Evolutionary conservation across 2,797 vertebrate species (phyloP), one percentile per base, ranked within the genome.

Genomic region (Etheostoma perlongum): DNA sequence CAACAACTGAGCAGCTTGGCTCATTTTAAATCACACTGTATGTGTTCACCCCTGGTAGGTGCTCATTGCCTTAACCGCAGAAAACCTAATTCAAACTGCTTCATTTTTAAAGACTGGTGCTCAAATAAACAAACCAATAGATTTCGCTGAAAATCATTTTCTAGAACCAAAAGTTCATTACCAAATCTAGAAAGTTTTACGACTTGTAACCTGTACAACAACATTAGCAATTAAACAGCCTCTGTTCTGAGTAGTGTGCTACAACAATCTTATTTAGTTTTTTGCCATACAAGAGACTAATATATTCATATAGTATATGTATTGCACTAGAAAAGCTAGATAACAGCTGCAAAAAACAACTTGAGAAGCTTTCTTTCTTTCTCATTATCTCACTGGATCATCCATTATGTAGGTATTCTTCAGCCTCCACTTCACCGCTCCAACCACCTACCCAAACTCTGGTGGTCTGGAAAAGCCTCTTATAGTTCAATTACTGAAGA

Each of bases 381-480:
- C 11, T 33, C 36, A 40, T 40, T 40, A 70, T 48, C 67, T 62
- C 46, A 57, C n/a, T 4, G 19, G 15, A 77, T 66, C 30, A 27
- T 6, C 64, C 67, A 70, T 70, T 12, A 61, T 15, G n/a, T 5
- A 10, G 23, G 19, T 76, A 48, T 68, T 81, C 58, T n/a, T 81
- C 55, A 61, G 70, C 52, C 63, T 33, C 79, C 60, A 63, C 74
- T 74, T 59, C n/a, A 44, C 36, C 44, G 30, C 75, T 81, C 25
- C 36, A 74, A 33, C 61, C 85, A 76, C 72, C 84, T 64, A 66
- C 9, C 49, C 47, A 46, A 30, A 74, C 64, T 63, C 70, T 77
- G 87, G 85, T 71, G 68, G 66, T 63, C 72, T 85, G 79, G 74
- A 83, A 83, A 88, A 88, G 67, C 83, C 75, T 84, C 80, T 80